A percentile compares a stretch with the other conserved stretches of the same genome.
phyloP scores from a whole-genome alignment of 2,888 invertebrate genomes.

The Caenorhabditis angaria region DNA sequence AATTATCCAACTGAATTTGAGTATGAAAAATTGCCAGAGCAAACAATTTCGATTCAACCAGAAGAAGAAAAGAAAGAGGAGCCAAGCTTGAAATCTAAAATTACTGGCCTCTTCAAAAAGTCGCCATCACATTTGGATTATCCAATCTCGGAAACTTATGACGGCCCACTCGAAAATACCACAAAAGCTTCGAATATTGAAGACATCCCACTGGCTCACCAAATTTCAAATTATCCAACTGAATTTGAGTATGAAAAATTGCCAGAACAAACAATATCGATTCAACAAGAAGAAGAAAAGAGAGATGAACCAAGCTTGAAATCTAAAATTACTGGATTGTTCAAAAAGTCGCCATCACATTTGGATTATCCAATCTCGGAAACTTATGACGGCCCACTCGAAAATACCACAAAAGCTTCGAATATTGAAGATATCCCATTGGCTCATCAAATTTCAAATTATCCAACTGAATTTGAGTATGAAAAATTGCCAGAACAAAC shows the following conservation, averaged over 20 bases:
- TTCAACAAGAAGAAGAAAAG: neutral
- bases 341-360: slow-evolving; percentile 3
- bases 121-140: slow-evolving; percentile 32
- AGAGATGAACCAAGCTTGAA: neutral
- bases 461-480: slow-evolving; percentile 5
- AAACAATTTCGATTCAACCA: neutral
- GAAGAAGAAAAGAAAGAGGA: slow-evolving; percentile 11
- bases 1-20: slow-evolving; percentile 36
- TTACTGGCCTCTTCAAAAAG: slow-evolving; percentile 24
- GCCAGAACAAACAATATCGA: neutral
- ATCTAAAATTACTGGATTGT: slow-evolving; percentile 3
- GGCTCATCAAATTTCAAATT: neutral
- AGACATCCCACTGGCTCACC: neutral
- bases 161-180: slow-evolving; percentile 36
- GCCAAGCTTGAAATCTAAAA: neutral
- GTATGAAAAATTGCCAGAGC: slow-evolving; percentile 24
- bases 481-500: neutral
- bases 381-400: neutral
- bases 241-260: slow-evolving; percentile 1
- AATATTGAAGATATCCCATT: slow-evolving; percentile 5
- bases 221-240: neutral
- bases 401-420: neutral
- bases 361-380: neutral
- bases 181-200: slow-evolving; percentile 3
- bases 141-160: slow-evolving; percentile 22